Base-by-base conservation (phyloP, 35 echinoderm and acorn worm genomes). In the Chiridota heheva region DNA sequence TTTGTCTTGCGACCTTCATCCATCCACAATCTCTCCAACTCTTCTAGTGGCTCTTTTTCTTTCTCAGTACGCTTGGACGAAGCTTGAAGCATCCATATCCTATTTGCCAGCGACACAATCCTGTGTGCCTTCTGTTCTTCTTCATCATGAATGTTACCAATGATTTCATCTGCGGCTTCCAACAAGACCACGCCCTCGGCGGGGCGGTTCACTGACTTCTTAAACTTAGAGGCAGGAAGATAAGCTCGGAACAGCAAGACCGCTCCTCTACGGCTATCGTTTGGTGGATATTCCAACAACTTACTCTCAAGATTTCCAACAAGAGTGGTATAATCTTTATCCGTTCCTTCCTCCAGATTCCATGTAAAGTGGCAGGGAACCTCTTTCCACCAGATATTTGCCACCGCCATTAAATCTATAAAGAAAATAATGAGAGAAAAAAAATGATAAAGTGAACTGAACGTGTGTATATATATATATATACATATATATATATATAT, bases 291-390 rank as follows among this genome's bases (percentile, higher is more conserved):
- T 18, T 40, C 30, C 46, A 25, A 48, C 55, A 77, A 36, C 40
- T 77, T 60, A 56, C 73, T 77, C 2, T 77, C 73, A 17, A 77
- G 18, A 22, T 58, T 77, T 17, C 60, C 60, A 0, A 56, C 46
- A 20, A 58, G 7, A 1, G 47, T 32, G 25, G 36, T 32, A 30
- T 31, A 60, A 32, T 77, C 46, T 3, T 36, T 35, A 30, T n/a
- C 43, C 20, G n/a, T 5, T 15, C 32, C 27, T 20, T 7, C 20
- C 33, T 77, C 73, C 0, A 77, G 55, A 7, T 77, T 58, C 73
- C 73, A 77, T 36, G 7, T 77, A 20, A 77, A 77, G 73, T 77
- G 73, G 6, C 73, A 77, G 0, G 73, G 73, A 36, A 77, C 45
- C 3, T 36, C 17, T 2, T 57, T 40, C 73, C 73, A 77, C 73